Evolutionary conservation across 2,113 vertebrate species (phyloP), one percentile per base, ranked within the genome.

Genomic region (Calyptommatus sinebrachiatus): DNA sequence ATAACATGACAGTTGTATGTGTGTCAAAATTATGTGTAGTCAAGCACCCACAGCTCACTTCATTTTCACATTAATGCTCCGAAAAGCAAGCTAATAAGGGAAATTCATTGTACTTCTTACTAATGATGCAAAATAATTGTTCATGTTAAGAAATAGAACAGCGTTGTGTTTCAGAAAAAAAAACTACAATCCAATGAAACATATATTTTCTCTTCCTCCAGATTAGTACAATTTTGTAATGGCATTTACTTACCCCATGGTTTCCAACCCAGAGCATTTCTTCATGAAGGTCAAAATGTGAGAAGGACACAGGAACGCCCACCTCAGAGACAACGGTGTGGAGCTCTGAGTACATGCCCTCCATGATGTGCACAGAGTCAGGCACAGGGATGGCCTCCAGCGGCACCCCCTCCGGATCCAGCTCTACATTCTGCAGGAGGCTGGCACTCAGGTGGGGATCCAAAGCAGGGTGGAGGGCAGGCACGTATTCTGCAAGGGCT

Each of bases 201-300:
- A 28, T 16, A 9, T 31, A 67, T 20, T 50, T 16, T 18, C 48
- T 16, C 10, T 28, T 71, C 70, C 16, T 45, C 45, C 14, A 3
- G 7, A 14, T 63, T 72, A 72, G 48, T 31, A 26, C 29, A 71
- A 73, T 41, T 14, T 26, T 28, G 45, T 8, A 50, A 61, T 1
- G 75, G 72, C 21, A 18, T 4, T 7, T 29, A 79, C 97, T 92
- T 91, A 99, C 98, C 93, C 97, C 95, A 7, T 99, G 98, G 92
- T 98, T 99, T 31, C 98, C 98, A 81, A 97, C 97, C 98, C 98
- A 99, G 8, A 99, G 95, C 91, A 98, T 95, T 92, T 99, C 98
- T 85, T 99, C 98, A 35, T 99, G 98, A 48, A 97, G 90, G 86
- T 99, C 98, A 77, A 99, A 99, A 83, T 99, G 97, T 0, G 96